Conservation (phyloP, 2,888 invertebrate genomes). For the Ashinkailepas kermadecensis region DNA sequence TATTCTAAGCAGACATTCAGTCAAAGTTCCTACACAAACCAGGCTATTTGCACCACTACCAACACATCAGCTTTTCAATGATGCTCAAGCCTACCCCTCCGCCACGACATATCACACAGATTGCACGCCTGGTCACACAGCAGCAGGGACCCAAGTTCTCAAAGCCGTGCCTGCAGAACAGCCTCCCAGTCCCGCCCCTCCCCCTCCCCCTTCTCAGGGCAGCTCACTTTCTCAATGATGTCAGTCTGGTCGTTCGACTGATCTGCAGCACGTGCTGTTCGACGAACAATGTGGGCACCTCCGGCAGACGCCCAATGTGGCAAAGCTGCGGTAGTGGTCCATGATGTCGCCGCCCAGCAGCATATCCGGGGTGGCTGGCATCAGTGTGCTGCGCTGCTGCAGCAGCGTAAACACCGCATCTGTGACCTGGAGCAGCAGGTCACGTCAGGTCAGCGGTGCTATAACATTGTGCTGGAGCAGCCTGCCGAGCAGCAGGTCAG, state of each 20-base stretch:
- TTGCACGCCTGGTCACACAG: background rate
- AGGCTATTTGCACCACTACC: background rate
- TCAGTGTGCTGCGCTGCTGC: background rate
- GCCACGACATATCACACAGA: background rate
- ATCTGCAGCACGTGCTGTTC: constrained; percentile 84
- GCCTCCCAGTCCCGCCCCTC: background rate
- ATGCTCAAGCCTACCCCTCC: background rate
- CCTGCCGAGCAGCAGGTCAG: background rate
- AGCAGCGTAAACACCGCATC: background rate
- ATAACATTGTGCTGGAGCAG: too few species aligned
- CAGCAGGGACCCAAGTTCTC: background rate
- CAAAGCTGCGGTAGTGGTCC: constrained; percentile 86
- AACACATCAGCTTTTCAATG: background rate
- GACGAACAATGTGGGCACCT: constrained; percentile 69
- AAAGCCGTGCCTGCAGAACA: background rate
- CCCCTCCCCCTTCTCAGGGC: background rate
- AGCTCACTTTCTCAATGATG: constrained; percentile 77
- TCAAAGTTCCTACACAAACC: too few species aligned
- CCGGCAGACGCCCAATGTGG: constrained; percentile 70
- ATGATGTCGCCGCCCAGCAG: constrained; percentile 84
- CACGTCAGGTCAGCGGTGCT: too few species aligned
- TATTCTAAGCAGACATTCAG: too few species aligned
- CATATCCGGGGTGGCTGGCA: constrained; percentile 64
- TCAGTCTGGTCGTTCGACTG: constrained; percentile 70
- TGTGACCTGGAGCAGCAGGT: background rate